Percentiles rank a stretch among this genome's conserved stretches.
phyloP scores from a whole-genome alignment of 2,888 invertebrate genomes.

The Gibbula magus region DNA sequence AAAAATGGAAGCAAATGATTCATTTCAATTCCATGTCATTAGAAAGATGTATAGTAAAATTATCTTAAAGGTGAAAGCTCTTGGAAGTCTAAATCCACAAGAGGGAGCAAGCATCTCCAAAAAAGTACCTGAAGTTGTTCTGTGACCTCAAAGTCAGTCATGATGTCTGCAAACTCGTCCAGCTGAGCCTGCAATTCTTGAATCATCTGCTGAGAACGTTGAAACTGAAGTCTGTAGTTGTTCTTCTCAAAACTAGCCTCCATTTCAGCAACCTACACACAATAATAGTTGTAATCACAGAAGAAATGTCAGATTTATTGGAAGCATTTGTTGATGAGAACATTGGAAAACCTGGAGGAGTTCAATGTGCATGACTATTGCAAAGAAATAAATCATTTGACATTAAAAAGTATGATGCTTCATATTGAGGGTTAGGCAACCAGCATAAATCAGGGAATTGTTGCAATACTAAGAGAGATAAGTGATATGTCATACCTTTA shows the following conservation, averaged over 20 bases:
- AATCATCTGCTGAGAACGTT: conserved; percentile 53
- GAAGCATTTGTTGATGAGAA: background rate
- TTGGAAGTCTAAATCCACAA: background rate
- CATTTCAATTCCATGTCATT: too few species aligned
- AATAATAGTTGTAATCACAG: background rate
- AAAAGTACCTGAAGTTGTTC: conserved; percentile 52
- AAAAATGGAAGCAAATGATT: too few species aligned
- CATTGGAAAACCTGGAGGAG: too few species aligned
- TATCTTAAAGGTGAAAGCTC: too few species aligned
- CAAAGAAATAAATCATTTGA: too few species aligned
- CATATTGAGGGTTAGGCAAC: too few species aligned
- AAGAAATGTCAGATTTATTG: background rate
- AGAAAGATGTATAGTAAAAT: too few species aligned
- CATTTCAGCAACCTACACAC: conserved; percentile 40
- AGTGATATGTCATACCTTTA: too few species aligned
- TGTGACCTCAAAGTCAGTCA: conserved; percentile 48
- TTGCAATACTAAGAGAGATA: too few species aligned
- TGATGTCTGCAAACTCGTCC: conserved; percentile 47
- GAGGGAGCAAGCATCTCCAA: background rate
- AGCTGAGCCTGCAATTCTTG: conserved; percentile 53
- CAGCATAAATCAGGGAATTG: too few species aligned
- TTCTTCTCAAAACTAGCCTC: conserved; percentile 41
- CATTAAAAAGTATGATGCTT: too few species aligned
- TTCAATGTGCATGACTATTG: too few species aligned
- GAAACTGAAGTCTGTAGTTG: conserved; percentile 53